Conservation (phyloP, 92 coral and sea anemone species). For the Porites cylindrica region DNA sequence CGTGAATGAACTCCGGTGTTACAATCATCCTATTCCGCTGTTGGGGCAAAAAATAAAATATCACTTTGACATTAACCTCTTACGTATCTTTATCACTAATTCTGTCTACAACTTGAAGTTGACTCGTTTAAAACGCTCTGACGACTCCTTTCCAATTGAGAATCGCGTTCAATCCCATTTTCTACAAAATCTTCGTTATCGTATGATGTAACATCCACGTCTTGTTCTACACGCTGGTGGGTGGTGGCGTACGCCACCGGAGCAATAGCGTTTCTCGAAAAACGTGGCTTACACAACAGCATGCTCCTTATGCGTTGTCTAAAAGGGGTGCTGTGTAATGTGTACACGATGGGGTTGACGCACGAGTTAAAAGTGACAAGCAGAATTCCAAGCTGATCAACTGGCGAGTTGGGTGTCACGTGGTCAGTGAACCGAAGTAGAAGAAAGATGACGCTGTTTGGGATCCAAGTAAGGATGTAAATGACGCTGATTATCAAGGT, state of each 20-base stretch:
- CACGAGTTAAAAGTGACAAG: conserved; percentile 82
- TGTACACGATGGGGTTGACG: conserved; percentile 86
- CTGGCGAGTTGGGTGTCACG: conserved; percentile 10
- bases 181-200: conserved; percentile 42
- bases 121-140: neutral
- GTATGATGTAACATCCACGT: conserved; percentile 23
- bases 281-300: neutral
- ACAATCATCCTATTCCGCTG: no score
- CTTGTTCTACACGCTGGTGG: conserved; percentile 2
- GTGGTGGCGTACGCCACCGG: neutral
- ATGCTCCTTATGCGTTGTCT: conserved; percentile 56
- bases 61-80: no score
- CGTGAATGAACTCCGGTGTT: no score
- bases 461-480: conserved; percentile 41
- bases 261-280: neutral
- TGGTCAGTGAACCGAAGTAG: conserved; percentile 12
- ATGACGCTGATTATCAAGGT: conserved; percentile 28
- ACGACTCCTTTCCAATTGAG: conserved; percentile 6
- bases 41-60: no score
- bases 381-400: conserved; percentile 30
- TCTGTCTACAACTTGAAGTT: no score
- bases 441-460: conserved; percentile 42
- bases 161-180: conserved; percentile 18
- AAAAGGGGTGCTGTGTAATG: conserved; percentile 77
- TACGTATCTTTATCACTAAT: no score